Evolutionary conservation across 2,888 invertebrate species (phyloP).

Genomic region (Caenorhabditis sinica): DNA sequence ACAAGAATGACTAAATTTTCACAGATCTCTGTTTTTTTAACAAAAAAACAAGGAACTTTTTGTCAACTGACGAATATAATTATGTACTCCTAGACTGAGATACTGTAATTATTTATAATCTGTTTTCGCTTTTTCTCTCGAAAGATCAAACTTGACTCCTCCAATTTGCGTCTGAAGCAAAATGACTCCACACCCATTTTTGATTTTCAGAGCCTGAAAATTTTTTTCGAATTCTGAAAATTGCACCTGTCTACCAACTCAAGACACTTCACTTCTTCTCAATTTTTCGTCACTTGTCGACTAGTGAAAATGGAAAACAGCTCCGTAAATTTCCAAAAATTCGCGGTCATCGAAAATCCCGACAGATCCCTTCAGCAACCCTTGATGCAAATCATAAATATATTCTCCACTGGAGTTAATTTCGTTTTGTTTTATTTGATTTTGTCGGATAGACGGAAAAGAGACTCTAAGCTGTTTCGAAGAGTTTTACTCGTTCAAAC

Average conservation of each 20-base stretch:
- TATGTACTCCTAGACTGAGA: background rate
- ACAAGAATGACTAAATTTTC: too few relatives aligned
- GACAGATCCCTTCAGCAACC: conserved; percentile 32
- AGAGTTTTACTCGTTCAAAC: conserved; percentile 7
- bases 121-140: background rate
- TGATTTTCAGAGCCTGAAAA: too few relatives aligned
- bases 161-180: background rate
- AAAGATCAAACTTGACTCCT: background rate
- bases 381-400: conserved; percentile 6
- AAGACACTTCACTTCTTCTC: background rate
- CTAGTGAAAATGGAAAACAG: background rate
- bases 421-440: conserved; percentile 36
- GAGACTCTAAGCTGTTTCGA: conserved; percentile 7
- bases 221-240: too few relatives aligned
- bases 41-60: background rate
- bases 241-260: background rate
- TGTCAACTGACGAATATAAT: background rate
- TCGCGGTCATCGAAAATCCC: conserved; percentile 12
- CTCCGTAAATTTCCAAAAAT: background rate
- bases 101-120: background rate
- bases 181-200: background rate
- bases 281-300: background rate
- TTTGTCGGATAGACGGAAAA: background rate
- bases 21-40: background rate
- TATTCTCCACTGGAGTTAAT: conserved; percentile 10